Evolutionary conservation across 2,113 vertebrate genomes (phyloP), one percentile per base, ranked within the genome.

Genomic region (Rhineura floridana): DNA sequence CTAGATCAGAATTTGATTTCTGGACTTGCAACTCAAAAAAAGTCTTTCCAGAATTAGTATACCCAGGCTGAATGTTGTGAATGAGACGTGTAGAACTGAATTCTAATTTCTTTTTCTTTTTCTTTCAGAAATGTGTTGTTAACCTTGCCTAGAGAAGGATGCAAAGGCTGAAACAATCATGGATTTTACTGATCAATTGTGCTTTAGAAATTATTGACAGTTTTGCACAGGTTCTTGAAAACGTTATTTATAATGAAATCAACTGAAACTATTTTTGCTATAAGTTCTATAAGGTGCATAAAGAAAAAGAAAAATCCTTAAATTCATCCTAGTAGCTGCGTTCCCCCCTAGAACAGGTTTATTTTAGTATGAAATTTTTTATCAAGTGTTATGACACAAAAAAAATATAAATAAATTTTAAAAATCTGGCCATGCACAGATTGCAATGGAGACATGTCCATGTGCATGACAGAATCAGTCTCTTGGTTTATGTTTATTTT

Each of bases 331-430:
- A 97, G 97, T 98, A 98, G 97, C 97, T 97, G 97, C 52, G 62
- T 7, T n/a, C 72, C 62, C n/a, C 11, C 87, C 80, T 25, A 84
- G 93, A 96, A 98, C 97, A 98, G 96, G 97, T 98, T 98, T 99
- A 99, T 99, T 99, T 99, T 99, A 98, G 97, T 99, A 98, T 98
- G 94, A 94, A 97, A 97, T 97, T 98, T 99, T 99, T 98, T 98
- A 98, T 97, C 96, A 97, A 97, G 97, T 96, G 96, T 98, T 96
- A 85, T 90, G 95, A 97, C 94, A 96, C 96, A 98, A 97, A 97
- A 97, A 98, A 96, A 90, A 76, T 91, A 91, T 94, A 94, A 67
- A 50, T 19, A 62, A 85, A 65, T n/a, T n/a, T 67, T 30, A 93
- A 95, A 95, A 96, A 96, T 97, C 96, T 97, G 96, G 94, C 93